A percentile compares a stretch with the other conserved stretches of the same genome.
Conservation (phyloP, 2,888 invertebrate species). For the Noctuana brunneofusca region DNA sequence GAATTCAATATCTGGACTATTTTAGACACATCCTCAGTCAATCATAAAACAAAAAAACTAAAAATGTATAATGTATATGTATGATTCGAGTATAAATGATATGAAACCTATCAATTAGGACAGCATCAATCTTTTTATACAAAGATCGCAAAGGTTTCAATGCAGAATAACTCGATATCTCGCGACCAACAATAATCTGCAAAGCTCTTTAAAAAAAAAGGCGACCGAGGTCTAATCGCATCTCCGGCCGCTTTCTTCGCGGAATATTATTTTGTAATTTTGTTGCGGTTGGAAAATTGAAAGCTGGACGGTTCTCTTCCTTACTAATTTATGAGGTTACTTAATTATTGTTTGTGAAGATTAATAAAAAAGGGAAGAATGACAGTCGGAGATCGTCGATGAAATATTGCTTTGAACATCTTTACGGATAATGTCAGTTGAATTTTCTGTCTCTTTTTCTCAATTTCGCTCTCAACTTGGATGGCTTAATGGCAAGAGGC, state of each 20-base stretch:
- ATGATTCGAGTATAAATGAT: too few relatives aligned
- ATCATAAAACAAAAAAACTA: too few relatives aligned
- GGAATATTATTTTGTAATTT: slow-evolving; percentile 33
- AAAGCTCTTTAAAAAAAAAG: slow-evolving; percentile 10
- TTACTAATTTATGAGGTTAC: slow-evolving; percentile 19
- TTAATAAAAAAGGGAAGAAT: too few relatives aligned
- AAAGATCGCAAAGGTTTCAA: too few relatives aligned
- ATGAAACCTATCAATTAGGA: too few relatives aligned
- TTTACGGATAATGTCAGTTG: too few relatives aligned
- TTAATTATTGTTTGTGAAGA: slow-evolving; percentile 14
- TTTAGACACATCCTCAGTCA: too few relatives aligned
- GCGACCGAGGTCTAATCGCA: slow-evolving; percentile 20
- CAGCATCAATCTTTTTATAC: too few relatives aligned
- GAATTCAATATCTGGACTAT: too few relatives aligned
- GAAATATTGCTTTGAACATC: too few relatives aligned
- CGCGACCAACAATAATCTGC: background rate
- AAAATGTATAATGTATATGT: too few relatives aligned
- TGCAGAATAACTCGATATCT: background rate
- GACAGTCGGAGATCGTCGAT: too few relatives aligned
- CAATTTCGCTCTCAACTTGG: background rate
- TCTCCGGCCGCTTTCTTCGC: slow-evolving; percentile 27
- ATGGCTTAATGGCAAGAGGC: background rate
- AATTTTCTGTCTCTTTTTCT: background rate
- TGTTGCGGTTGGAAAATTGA: slow-evolving; percentile 34
- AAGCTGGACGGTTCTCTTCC: slow-evolving; percentile 34